Conservation (phyloP, 2,888 invertebrate species). For the Lepidocyrtinus sp. region DNA sequence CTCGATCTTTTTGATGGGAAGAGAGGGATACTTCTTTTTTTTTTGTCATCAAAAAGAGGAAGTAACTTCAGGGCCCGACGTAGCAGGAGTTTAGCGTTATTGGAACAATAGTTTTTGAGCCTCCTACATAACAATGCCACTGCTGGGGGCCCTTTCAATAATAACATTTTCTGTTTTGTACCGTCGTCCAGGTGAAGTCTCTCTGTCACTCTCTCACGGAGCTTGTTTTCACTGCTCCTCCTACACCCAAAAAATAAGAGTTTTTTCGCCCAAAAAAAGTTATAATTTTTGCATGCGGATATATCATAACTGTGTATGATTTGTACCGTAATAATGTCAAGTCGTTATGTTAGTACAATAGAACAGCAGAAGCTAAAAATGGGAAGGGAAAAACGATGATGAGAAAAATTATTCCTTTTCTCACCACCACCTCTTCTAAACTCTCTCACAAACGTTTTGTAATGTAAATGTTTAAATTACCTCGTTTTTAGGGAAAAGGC, state of each 20-base stretch:
- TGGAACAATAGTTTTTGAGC: slow-evolving; percentile 11
- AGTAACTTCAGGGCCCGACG: too few species aligned
- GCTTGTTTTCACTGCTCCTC: neutral
- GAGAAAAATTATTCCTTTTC: neutral
- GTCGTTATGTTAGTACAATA: neutral
- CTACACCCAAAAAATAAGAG: neutral
- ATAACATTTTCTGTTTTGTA: slow-evolving; percentile 31
- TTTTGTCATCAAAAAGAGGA: slow-evolving; percentile 5
- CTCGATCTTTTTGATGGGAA: neutral
- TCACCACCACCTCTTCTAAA: neutral
- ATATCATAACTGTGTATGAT: slow-evolving; percentile 43
- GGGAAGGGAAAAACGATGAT: neutral
- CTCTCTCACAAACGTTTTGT: neutral
- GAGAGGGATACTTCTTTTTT: neutral
- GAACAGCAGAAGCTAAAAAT: neutral
- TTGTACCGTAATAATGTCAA: slow-evolving; percentile 46
- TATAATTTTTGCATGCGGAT: neutral
- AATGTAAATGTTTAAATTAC: neutral
- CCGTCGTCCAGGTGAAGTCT: slow-evolving; percentile 5
- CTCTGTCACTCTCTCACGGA: slow-evolving; percentile 29
- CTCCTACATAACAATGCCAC: slow-evolving; percentile 43
- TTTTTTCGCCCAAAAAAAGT: neutral
- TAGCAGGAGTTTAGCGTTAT: too few species aligned
- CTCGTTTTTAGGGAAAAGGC: too few species aligned
- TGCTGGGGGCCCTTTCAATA: slow-evolving; percentile 37